Evolutionary conservation across 92 coral and sea anemone genomes (phyloP).

Genomic region (Ricordea florida): DNA sequence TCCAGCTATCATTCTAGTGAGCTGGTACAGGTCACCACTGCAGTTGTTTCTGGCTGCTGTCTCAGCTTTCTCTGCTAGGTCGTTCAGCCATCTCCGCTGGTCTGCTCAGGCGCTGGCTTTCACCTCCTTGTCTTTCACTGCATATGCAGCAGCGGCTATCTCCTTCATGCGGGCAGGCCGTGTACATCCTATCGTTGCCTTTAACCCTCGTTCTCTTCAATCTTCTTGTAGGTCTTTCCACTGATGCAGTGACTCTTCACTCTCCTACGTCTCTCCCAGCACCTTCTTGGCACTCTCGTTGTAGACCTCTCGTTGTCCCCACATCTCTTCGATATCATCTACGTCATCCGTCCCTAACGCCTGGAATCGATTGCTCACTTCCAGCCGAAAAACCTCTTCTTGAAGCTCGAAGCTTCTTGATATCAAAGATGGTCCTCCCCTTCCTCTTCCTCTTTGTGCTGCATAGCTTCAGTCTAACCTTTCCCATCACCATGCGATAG

Average conservation of each 20-base stretch:
- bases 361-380: background rate
- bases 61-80: background rate
- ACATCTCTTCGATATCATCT: background rate
- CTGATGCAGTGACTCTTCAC: slow-evolving; percentile 6
- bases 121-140: slow-evolving; percentile 1
- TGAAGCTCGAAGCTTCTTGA: background rate
- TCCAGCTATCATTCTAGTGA: background rate
- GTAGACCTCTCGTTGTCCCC: background rate
- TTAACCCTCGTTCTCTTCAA: too few relatives aligned
- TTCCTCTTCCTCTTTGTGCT: background rate
- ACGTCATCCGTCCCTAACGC: too few relatives aligned
- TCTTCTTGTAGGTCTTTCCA: slow-evolving; percentile 2
- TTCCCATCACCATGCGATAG: background rate
- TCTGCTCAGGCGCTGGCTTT: slow-evolving; percentile 7
- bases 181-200: background rate
- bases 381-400: background rate
- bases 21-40: slow-evolving; percentile 5
- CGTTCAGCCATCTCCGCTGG: slow-evolving; percentile 2
- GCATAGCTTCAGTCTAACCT: background rate
- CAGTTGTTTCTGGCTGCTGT: background rate
- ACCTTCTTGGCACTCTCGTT: background rate
- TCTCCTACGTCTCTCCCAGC: slow-evolving; percentile 3
- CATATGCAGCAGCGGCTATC: too few relatives aligned
- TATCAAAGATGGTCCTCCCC: background rate
- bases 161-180: background rate